Base-by-base conservation (phyloP, 2,113 vertebrate species). In the Mionectes macconnelli region DNA sequence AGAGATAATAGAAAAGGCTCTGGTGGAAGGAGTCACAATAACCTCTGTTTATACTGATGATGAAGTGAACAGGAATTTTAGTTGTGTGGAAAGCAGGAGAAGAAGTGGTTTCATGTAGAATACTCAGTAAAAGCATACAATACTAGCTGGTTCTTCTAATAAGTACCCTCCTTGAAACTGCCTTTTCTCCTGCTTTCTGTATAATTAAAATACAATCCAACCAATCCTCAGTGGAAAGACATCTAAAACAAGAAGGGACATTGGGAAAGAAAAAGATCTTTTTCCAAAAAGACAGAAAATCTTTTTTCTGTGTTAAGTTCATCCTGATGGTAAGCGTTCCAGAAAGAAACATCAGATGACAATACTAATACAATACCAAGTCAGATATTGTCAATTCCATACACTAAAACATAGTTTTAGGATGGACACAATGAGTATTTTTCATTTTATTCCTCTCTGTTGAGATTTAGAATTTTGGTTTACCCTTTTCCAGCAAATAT, bases 281-380 rank as follows among this genome's bases (percentile, higher is more conserved):
- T 75, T 39, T 12, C 25, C n/a, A n/a, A 55, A 73, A 68, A 50
- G 24, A 13, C 9, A 63, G 5, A 6, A 68, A 40, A 8, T n/a
- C 4, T 90, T 63, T 82, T 4, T 40, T 76, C 13, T 60, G 20
- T 31, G 14, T 57, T 57, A 74, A 45, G 20, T 42, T 92, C 17
- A 20, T 67, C 56, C 15, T 67, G 30, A 50, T 45, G 23, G 4
- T 0, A 0, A 62, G 4, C 69, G 28, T 62, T 76, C 24, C 23
- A 73, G 45, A 28, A 66, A 53, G 12, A 42, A 28, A 4, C 13
- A 7, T 45, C 4, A 35, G 50, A n/a, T 35, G 6, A 21, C 44
- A 45, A 20, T 45, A 45, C 19, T 45, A 45, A 45, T 42, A 42
- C 42, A 42, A 42, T 45, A 45, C 44, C 44, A 45, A 45, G 44